These are phyloP conservation scores for Hippolais icterina DNA, from an alignment of 2,113 vertebrate species.

Conservation along the genomic window DNA sequence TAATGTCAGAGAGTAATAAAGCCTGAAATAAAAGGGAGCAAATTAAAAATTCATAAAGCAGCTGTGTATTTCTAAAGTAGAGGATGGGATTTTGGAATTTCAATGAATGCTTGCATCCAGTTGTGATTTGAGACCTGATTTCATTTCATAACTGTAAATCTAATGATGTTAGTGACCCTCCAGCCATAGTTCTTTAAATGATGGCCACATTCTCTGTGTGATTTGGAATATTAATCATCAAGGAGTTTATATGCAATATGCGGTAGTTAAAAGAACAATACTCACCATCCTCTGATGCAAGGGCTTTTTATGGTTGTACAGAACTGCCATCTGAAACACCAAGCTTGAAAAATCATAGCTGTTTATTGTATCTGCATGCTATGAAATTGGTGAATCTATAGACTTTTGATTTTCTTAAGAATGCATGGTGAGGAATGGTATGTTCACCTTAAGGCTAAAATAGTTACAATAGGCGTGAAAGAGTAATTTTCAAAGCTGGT, in stretches of 20 bases:
- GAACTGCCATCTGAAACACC: neutral
- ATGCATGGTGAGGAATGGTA: neutral
- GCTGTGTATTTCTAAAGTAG: neutral
- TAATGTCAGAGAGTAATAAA: neutral
- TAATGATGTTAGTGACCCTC: neutral
- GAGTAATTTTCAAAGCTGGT: neutral
- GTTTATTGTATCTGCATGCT: neutral
- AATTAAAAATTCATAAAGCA: constrained; percentile 19
- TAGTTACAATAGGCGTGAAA: neutral
- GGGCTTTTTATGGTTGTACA: neutral
- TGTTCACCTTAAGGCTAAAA: neutral
- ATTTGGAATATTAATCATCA: neutral
- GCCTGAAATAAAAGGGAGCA: neutral
- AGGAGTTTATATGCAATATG: neutral
- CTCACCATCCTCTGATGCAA: neutral
- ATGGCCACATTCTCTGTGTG: neutral
- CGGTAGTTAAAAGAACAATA: neutral
- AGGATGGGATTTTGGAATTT: neutral
- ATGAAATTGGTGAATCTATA: neutral
- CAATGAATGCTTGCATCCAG: neutral
- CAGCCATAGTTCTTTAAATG: neutral
- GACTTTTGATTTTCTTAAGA: neutral
- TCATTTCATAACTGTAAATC: neutral
- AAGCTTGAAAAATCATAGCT: neutral
- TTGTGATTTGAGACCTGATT: neutral